Conservation (phyloP, 2,797 vertebrate species). For the Phylloscopus collybita region DNA sequence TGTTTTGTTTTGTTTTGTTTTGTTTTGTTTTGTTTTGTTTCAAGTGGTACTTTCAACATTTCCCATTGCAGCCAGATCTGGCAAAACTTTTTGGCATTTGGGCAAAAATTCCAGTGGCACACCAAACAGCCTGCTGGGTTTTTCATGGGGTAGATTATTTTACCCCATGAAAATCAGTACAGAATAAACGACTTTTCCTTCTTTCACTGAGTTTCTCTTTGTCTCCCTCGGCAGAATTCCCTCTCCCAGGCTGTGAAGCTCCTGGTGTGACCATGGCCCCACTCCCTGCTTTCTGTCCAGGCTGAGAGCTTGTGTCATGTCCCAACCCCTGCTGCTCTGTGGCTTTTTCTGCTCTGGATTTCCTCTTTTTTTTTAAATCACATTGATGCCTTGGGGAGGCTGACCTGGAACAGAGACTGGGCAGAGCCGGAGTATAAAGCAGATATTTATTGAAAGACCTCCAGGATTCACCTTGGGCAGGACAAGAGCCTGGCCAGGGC, state of each 20-base stretch:
- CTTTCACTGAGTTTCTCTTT: not conserved
- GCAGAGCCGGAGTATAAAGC: too few species aligned
- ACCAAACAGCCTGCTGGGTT: not conserved
- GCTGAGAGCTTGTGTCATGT: not conserved
- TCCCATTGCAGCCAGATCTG: not conserved
- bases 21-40: too few species aligned
- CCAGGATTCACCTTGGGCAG: too few species aligned
- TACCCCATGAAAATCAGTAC: not conserved
- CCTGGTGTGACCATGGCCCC: not conserved
- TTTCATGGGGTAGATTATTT: not conserved
- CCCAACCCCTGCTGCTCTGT: not conserved
- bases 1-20: too few species aligned
- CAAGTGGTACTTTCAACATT: not conserved
- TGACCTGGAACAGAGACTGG: too few species aligned
- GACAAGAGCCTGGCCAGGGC: too few species aligned
- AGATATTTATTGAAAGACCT: too few species aligned
- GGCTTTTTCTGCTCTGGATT: not conserved
- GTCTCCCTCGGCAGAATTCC: not conserved
- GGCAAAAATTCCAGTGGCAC: not conserved
- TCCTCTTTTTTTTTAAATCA: not conserved
- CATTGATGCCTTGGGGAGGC: too few species aligned
- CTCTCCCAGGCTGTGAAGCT: not conserved
- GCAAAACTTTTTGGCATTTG: not conserved
- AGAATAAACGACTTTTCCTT: not conserved
- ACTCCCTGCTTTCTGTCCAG: not conserved